Conservation (phyloP, 2,113 vertebrate species). For the Pyxicephalus adspersus region DNA sequence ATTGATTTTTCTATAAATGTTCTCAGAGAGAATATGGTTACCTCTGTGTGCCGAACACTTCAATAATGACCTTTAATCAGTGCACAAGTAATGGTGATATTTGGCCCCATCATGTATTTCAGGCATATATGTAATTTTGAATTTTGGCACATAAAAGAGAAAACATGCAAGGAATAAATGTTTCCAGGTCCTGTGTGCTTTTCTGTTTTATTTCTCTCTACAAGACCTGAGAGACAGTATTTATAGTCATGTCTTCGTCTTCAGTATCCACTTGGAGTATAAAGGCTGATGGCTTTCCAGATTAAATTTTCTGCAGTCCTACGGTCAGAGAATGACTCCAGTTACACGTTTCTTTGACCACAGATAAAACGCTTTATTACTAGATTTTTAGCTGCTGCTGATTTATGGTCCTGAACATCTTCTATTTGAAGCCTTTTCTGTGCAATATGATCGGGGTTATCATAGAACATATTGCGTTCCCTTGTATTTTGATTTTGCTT, state of each 20-base stretch:
- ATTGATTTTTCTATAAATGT: too few relatives aligned
- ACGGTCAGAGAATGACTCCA: neutral
- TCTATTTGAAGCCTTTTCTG: neutral
- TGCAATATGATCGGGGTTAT: neutral
- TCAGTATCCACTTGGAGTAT: neutral
- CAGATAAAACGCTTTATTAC: constrained; percentile 9
- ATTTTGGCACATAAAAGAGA: too few relatives aligned
- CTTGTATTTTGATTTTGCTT: too few relatives aligned
- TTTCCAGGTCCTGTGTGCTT: too few relatives aligned
- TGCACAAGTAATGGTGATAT: too few relatives aligned
- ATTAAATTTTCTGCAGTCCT: neutral
- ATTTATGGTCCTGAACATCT: neutral
- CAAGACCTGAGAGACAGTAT: neutral
- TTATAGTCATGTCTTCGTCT: neutral
- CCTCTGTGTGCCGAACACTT: neutral
- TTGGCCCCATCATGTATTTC: too few relatives aligned
- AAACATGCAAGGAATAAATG: too few relatives aligned
- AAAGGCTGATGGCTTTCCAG: neutral
- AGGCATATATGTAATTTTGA: too few relatives aligned
- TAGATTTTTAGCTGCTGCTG: neutral
- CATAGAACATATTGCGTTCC: too few relatives aligned
- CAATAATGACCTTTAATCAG: neutral
- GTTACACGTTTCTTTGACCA: neutral
- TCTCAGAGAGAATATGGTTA: neutral
- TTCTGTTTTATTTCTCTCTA: neutral